Base-by-base conservation (phyloP, 2,797 vertebrate species). In the Channa striata region DNA sequence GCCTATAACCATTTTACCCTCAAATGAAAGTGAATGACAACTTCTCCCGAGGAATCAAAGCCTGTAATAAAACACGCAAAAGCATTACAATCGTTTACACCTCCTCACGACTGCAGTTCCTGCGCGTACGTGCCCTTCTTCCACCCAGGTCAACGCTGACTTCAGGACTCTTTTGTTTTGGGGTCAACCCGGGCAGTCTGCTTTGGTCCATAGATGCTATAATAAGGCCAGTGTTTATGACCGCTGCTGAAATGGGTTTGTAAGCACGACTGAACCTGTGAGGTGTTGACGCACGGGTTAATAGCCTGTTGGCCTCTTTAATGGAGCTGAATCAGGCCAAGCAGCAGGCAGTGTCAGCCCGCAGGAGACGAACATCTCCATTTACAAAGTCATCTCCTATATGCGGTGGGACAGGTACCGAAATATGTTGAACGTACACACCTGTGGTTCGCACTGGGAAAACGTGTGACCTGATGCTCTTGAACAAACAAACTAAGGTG, bases 221-320 rank as follows among this genome's bases (percentile, higher is more conserved):
- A 91, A 91, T 89, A 90, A 88, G 90, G 75, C 79, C 70, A 56
- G 61, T 90, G 88, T 91, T 92, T 93, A 91, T 88, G 84, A 87
- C 74, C 59, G 76, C 57, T 57, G 78, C 78, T 87, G 89, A 81
- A 91, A 91, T 89, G 89, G 91, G 77, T 90, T 90, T 90, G 90
- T 89, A 87, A 90, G 89, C 63, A 36, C 34, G 46, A 82, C 88
- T 86, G 87, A 89, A 91, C 86, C 83, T 80, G 83, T 75, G 82
- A 89, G 71, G 82, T 91, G 89, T 92, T 87, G 91, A 92, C 75
- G 73, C 25, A 2, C 74, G 80, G 93, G 93, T 93, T 94, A 94
- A 94, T 93, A 91, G 90, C 82, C 90, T 91, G 86, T 92, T 93
- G 92, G 82, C 92, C 89, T 91, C 80, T 89, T 93, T 93, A 93